Base-by-base conservation (phyloP, 1,140 invertebrate genomes). In the Panonychus citri region DNA sequence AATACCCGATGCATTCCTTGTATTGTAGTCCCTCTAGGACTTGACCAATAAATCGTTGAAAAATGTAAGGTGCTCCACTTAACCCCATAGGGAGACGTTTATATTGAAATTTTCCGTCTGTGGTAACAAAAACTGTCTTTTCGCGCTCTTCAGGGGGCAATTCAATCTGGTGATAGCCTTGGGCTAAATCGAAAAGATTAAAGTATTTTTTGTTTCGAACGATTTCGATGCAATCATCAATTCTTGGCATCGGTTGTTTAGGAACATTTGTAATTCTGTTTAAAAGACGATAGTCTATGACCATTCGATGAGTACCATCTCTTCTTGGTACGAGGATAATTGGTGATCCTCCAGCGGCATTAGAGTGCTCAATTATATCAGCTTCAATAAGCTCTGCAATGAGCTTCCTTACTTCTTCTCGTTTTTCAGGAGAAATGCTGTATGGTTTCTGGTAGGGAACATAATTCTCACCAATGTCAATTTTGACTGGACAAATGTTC, bases 141-240 rank as follows among this genome's bases (percentile, higher is more conserved):
- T 66, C 59, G 30, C 63, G 66, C 53, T 66, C 64, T 3, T 66
- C 60, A 40, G 49, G 64, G 49, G 64, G 60, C 2, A 70, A 54
- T 2, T 66, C 26, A 59, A 74, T 30, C 62, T 74, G 74, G 60
- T 69, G 66, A 58, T 72, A 77, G 0, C 74, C 75, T n/a, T 15
- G 34, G 13, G 25, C 30, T n/a, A 61, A 46, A 57, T 62, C 60
- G 15, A 62, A 30, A n/a, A n/a, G 17, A 3, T 40, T 46, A 34
- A 59, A 59, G 15, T 25, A 51, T 21, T 30, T 55, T 40, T 25
- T n/a, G 3, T 26, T 28, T n/a, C 48, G 17, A 5, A 56, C 5
- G 10, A 5, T 19, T 10, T 56, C 51, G 3, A 56, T 24, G 24
- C 17, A 15, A n/a, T 25, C 53, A 30, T 48, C 43, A 26, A 68